Percentiles rank a stretch among this genome's conserved stretches.
phyloP scores from a whole-genome alignment of 1,140 invertebrate genomes.

The Zaprionus kolodkinae region DNA sequence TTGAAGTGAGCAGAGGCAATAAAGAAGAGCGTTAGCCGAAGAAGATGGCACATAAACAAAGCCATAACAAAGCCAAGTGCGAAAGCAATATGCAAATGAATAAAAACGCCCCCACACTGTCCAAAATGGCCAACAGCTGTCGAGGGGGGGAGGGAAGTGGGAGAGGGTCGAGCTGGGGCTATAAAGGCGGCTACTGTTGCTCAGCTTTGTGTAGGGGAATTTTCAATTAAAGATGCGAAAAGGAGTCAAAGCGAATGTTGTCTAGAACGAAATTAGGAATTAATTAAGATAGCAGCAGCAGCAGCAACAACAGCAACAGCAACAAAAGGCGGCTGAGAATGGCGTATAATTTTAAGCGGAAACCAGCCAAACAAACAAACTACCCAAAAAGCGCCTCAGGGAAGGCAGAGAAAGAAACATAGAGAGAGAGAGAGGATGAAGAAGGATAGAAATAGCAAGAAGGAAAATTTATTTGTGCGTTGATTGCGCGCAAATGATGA shows the following conservation, averaged over 20 bases:
- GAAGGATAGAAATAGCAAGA: constrained; percentile 43
- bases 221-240: constrained; percentile 77
- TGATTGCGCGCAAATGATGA: constrained; percentile 83
- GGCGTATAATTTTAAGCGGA: constrained; percentile 78
- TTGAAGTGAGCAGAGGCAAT: constrained; percentile 62
- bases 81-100: constrained; percentile 80
- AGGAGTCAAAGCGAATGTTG: constrained; percentile 73
- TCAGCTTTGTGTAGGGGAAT: constrained; percentile 59
- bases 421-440: not conserved
- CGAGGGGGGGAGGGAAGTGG: not conserved
- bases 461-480: constrained; percentile 80
- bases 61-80: constrained; percentile 75
- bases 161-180: not conserved
- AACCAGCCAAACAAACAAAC: constrained; percentile 80
- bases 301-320: constrained; percentile 10
- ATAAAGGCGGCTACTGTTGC: constrained; percentile 1
- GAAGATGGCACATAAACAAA: constrained; percentile 60
- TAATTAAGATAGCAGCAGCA: constrained; percentile 78
- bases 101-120: constrained; percentile 63
- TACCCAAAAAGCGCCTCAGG: constrained; percentile 66
- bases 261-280: constrained; percentile 76
- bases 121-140: constrained; percentile 75
- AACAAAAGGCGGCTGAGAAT: constrained; percentile 21
- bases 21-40: constrained; percentile 67
- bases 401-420: constrained; percentile 40